phyloP scores from a whole-genome alignment of 2,888 invertebrate species.

The Hydriomena furcata region DNA sequence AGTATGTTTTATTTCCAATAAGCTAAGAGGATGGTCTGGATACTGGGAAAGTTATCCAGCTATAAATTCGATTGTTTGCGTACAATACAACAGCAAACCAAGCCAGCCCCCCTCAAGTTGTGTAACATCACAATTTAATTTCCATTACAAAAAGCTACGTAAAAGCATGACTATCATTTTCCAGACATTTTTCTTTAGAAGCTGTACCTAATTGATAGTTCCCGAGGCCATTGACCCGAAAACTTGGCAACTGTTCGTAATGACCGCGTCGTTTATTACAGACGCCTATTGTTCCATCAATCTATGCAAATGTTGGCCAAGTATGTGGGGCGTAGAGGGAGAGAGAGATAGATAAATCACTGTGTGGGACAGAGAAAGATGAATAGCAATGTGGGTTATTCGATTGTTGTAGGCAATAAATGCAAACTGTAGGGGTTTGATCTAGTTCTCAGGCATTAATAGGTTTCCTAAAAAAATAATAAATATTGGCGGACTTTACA shows the following conservation, averaged over 20 bases:
- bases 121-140: not conserved
- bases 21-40: no score
- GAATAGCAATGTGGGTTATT: slow-evolving; percentile 7
- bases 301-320: slow-evolving; percentile 27
- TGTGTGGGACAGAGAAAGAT: slow-evolving; percentile 9
- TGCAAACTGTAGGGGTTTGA: not conserved
- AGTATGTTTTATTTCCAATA: no score
- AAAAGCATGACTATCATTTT: slow-evolving; percentile 13
- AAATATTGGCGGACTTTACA: no score
- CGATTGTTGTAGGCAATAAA: not conserved
- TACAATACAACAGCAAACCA: no score
- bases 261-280: slow-evolving; percentile 25
- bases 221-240: slow-evolving; percentile 16
- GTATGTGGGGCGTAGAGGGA: slow-evolving; percentile 19
- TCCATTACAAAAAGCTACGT: not conserved
- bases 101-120: no score
- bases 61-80: no score
- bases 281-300: slow-evolving; percentile 29
- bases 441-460: not conserved
- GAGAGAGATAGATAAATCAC: not conserved
- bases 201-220: slow-evolving; percentile 21
- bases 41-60: no score
- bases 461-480: not conserved
- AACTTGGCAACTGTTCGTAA: slow-evolving; percentile 30
- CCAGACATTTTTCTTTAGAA: slow-evolving; percentile 12